Evolutionary conservation across 2,113 vertebrate species (phyloP).

Genomic region (Tupaia chinensis): DNA sequence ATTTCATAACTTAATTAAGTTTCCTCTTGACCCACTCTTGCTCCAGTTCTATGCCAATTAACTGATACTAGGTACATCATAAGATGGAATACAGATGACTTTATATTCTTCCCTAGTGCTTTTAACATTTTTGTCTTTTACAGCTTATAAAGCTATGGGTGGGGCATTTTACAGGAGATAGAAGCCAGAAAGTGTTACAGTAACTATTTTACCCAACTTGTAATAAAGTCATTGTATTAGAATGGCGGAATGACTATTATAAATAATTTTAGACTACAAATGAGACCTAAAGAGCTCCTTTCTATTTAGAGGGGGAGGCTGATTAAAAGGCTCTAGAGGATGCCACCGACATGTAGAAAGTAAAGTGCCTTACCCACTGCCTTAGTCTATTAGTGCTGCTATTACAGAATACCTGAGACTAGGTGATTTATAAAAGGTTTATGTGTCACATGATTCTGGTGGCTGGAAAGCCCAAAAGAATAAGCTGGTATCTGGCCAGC

Average conservation of each 20-base stretch:
- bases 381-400: no score
- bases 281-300: constrained; percentile 28
- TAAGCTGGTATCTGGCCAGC: no score
- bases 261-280: constrained; percentile 49
- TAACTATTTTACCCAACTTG: constrained; percentile 36
- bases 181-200: constrained; percentile 9
- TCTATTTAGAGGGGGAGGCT: constrained; percentile 4
- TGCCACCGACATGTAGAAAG: constrained; percentile 23
- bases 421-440: no score
- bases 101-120: neutral
- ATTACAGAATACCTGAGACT: no score
- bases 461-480: no score
- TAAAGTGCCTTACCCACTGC: neutral
- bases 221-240: neutral
- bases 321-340: neutral
- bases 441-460: no score
- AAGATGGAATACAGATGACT: neutral
- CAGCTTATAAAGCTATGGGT: neutral
- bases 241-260: neutral
- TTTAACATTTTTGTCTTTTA: neutral
- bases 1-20: neutral
- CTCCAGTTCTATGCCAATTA: constrained; percentile 13
- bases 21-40: neutral
- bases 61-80: neutral
- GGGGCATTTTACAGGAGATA: neutral